Evolutionary conservation across 2,113 vertebrate genomes (phyloP).

Genomic region (Mirza zaza): DNA sequence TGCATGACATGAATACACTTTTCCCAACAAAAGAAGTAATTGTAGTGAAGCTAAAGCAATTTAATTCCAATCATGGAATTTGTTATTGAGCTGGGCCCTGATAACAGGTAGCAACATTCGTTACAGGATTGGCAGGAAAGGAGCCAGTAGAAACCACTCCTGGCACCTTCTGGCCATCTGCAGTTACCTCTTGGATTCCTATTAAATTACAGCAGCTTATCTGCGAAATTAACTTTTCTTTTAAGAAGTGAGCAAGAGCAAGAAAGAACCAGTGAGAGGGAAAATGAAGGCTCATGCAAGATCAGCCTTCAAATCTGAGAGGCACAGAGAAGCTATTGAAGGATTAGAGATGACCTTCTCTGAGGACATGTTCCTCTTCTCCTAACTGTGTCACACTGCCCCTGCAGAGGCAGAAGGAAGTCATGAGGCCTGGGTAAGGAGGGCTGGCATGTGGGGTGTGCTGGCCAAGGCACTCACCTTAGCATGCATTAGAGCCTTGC

Average conservation of each 20-base stretch:
- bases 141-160: slow-evolving; percentile 47
- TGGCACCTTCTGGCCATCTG: slow-evolving; percentile 62
- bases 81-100: slow-evolving; percentile 62
- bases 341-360: too few species aligned
- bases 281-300: slow-evolving; percentile 11
- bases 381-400: too few species aligned
- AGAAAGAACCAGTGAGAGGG: not conserved
- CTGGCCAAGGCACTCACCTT: too few species aligned
- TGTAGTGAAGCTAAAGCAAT: slow-evolving; percentile 66
- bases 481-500: too few species aligned
- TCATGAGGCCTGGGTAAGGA: too few species aligned
- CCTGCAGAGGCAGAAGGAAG: too few species aligned
- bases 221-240: slow-evolving; percentile 59
- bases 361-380: too few species aligned
- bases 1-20: slow-evolving; percentile 27
- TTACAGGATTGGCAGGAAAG: not conserved
- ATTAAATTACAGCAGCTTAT: slow-evolving; percentile 56
- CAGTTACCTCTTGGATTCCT: slow-evolving; percentile 47
- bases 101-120: slow-evolving; percentile 29
- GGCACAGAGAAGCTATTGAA: slow-evolving; percentile 57
- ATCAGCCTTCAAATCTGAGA: slow-evolving; percentile 15
- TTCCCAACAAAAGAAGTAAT: slow-evolving; percentile 61
- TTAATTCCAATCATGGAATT: slow-evolving; percentile 61
- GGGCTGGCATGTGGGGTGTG: too few species aligned
- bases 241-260: slow-evolving; percentile 39